These are phyloP conservation scores for Diuraphis noxia DNA, from an alignment of 1,140 invertebrate species.

Conservation along the genomic window DNA sequence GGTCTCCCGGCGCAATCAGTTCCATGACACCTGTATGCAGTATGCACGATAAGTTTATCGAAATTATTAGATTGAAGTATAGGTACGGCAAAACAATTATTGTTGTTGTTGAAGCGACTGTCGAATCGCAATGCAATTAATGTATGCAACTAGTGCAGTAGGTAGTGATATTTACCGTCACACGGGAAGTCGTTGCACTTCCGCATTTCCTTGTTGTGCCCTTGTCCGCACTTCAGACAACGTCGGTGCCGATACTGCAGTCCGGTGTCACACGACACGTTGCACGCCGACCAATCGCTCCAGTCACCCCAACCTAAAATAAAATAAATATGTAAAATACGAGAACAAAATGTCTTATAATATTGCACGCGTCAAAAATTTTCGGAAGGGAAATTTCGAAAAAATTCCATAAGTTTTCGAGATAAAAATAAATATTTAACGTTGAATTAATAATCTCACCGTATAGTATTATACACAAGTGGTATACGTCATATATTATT, in stretches of 20 bases:
- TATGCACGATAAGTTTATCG: not conserved
- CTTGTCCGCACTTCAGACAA: constrained; percentile 56
- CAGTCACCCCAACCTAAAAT: constrained; percentile 58
- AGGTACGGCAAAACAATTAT: not conserved
- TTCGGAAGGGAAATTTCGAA: not conserved
- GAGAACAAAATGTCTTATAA: not conserved
- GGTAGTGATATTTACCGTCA: constrained; percentile 56
- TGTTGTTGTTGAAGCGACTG: not conserved
- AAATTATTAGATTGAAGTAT: not conserved
- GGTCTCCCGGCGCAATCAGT: constrained; percentile 9
- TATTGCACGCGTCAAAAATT: not conserved
- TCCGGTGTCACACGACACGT: constrained; percentile 58
- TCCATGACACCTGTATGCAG: constrained; percentile 19
- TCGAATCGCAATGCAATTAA: too few species aligned
- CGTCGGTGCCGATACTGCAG: constrained; percentile 57
- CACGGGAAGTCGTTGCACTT: constrained; percentile 59
- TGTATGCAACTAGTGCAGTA: not conserved
- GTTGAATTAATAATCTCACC: not conserved
- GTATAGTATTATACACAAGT: not conserved
- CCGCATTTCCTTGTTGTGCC: constrained; percentile 58
- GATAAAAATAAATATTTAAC: not conserved
- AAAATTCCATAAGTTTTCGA: not conserved
- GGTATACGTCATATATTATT: not conserved
- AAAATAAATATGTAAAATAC: not conserved
- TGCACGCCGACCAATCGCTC: constrained; percentile 59